Conservation (phyloP, 1,140 invertebrate genomes). For the Ptiloglossa arizonensis region DNA sequence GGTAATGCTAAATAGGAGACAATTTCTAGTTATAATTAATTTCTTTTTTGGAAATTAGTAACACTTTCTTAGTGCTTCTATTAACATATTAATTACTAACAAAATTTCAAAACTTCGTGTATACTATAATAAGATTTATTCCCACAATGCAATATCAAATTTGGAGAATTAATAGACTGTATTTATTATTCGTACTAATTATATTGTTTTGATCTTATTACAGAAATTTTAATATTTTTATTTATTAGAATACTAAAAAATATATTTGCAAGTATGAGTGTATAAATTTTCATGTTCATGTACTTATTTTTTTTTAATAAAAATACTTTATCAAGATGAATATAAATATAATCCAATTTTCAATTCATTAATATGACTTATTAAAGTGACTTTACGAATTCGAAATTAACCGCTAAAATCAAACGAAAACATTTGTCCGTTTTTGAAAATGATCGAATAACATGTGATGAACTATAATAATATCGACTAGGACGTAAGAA, state of each 20-base stretch:
- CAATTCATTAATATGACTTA: not conserved
- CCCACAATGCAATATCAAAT: too few species aligned
- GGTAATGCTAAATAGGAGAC: not conserved
- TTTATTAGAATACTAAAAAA: too few species aligned
- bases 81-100: not conserved
- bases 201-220: not conserved
- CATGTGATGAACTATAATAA: not conserved
- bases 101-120: not conserved
- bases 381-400: not conserved
- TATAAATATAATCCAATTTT: not conserved
- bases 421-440: not conserved
- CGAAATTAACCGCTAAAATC: not conserved
- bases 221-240: too few species aligned
- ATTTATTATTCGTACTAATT: not conserved
- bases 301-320: not conserved
- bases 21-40: not conserved
- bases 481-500: too few species aligned
- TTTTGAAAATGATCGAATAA: slow-evolving; percentile 9
- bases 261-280: too few species aligned
- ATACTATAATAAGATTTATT: too few species aligned
- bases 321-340: not conserved
- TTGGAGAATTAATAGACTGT: too few species aligned
- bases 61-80: not conserved
- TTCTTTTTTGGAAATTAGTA: not conserved
- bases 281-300: not conserved